phyloP scores from a whole-genome alignment of 2,797 vertebrate species.

The Ara ararauna region DNA sequence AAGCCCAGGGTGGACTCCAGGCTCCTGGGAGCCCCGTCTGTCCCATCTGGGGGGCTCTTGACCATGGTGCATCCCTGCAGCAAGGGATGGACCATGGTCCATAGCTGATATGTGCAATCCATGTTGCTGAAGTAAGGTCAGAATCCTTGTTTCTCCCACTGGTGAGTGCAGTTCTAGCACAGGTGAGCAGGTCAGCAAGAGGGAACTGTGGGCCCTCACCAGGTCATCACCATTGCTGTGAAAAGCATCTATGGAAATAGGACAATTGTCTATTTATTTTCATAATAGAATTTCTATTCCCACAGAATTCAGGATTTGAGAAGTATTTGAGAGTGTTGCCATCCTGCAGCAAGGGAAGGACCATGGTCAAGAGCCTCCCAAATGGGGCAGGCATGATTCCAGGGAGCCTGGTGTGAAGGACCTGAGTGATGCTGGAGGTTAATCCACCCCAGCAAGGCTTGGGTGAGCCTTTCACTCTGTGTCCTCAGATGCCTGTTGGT shows the following conservation, averaged over 20 bases:
- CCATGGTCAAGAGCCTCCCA: background rate
- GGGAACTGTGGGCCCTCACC: background rate
- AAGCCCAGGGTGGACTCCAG: fast-evolving
- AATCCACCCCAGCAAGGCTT: background rate
- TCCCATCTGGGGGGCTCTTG: background rate
- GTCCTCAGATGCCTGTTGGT: background rate
- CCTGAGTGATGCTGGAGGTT: background rate
- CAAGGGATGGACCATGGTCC: background rate
- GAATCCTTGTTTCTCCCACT: background rate
- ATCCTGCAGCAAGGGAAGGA: background rate
- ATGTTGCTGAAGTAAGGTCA: background rate
- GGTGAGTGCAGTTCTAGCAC: background rate
- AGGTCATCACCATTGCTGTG: background rate
- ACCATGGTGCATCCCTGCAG: background rate
- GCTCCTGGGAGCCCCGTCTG: background rate
- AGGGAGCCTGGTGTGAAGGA: background rate
- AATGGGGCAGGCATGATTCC: background rate
- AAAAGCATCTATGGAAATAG: background rate
- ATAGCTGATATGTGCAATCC: background rate
- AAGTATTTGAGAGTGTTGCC: background rate
- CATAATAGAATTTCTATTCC: background rate
- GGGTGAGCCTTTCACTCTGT: fast-evolving
- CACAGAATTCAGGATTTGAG: background rate
- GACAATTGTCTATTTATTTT: background rate
- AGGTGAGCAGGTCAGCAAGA: background rate